Conservation (phyloP, 2,888 invertebrate species). For the Synergus gifuensis region DNA sequence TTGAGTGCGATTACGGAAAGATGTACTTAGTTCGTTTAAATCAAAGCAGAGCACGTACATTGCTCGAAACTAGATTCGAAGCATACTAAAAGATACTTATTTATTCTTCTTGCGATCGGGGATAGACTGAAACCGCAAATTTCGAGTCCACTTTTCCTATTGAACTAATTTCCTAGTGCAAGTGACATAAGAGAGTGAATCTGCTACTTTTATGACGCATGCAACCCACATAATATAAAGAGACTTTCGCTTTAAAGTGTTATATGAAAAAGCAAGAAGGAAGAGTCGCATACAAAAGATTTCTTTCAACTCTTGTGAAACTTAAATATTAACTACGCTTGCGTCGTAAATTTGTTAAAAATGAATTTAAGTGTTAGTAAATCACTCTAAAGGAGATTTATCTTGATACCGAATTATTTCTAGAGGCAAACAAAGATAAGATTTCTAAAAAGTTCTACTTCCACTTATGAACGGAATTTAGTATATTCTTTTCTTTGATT, state of each 20-base stretch:
- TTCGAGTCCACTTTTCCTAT: slow-evolving; percentile 1
- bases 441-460: not conserved
- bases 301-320: slow-evolving; percentile 1
- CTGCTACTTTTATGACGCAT: slow-evolving; percentile 15
- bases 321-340: not conserved
- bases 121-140: slow-evolving; percentile 18
- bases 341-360: not conserved
- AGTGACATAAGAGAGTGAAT: slow-evolving; percentile 18
- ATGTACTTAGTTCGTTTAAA: slow-evolving; percentile 11
- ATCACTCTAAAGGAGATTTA: not conserved
- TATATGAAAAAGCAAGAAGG: not conserved
- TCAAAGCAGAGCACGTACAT: slow-evolving; percentile 40
- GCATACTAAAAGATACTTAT: slow-evolving; percentile 39
- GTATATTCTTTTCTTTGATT: not conserved
- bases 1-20: not conserved
- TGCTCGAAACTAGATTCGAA: slow-evolving; percentile 44
- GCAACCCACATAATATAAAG: slow-evolving; percentile 39
- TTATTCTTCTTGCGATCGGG: slow-evolving; percentile 37
- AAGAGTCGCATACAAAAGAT: not conserved
- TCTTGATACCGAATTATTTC: not conserved
- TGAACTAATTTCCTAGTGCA: not conserved
- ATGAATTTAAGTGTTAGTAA: not conserved
- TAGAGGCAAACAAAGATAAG: no score
- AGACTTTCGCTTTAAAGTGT: slow-evolving; percentile 11
- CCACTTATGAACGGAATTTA: not conserved